A percentile compares a stretch with the other conserved stretches of the same genome.
These are phyloP conservation scores for Bombylius major DNA, from an alignment of 2,888 invertebrate species.

Conservation along the genomic window DNA sequence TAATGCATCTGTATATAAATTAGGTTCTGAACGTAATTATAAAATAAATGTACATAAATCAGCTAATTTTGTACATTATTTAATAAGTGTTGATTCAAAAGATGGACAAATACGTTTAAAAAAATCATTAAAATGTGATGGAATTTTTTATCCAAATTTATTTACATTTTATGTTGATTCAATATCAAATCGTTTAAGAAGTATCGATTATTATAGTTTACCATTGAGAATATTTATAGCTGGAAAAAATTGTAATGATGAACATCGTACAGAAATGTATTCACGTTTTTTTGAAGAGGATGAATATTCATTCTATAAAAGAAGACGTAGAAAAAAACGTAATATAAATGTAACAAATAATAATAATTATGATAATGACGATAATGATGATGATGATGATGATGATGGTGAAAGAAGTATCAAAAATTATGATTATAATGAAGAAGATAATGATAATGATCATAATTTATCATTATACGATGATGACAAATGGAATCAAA, in stretches of 20 bases:
- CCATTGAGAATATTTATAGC: constrained; percentile 64
- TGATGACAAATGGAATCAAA: background rate
- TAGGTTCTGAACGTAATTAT: constrained; percentile 67
- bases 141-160: constrained; percentile 68
- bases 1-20: constrained; percentile 66
- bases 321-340: constrained; percentile 26
- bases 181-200: constrained; percentile 61
- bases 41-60: constrained; percentile 69
- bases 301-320: constrained; percentile 43
- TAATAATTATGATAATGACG: constrained; percentile 12
- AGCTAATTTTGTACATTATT: constrained; percentile 67
- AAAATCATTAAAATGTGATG: constrained; percentile 62
- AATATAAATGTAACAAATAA: background rate
- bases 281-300: constrained; percentile 43
- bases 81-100: constrained; percentile 61
- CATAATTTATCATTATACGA: constrained; percentile 4
- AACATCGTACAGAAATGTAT: constrained; percentile 43
- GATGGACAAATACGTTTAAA: constrained; percentile 62
- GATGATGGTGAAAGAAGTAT: too few species aligned
- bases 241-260: constrained; percentile 54
- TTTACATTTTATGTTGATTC: constrained; percentile 82
- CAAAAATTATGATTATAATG: constrained; percentile 6
- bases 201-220: constrained; percentile 71
- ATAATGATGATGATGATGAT: constrained; percentile 5
- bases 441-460: constrained; percentile 9